Evolutionary conservation across 1,140 invertebrate species (phyloP).

Genomic region (Matsumurasca onukii): DNA sequence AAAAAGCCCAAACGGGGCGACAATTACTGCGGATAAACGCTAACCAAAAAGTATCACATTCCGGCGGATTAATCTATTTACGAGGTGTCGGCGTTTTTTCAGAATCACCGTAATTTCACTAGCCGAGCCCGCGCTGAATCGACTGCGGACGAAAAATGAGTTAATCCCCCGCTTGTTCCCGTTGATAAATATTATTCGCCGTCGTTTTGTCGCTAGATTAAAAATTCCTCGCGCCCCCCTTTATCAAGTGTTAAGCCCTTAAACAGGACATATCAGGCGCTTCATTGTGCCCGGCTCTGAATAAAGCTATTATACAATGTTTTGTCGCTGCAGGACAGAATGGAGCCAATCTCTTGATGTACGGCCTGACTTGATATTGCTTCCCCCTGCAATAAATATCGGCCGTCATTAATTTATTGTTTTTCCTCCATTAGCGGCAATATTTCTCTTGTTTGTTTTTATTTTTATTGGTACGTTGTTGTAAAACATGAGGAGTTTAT

Average conservation of each 20-base stretch:
- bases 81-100: not conserved
- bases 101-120: conserved; percentile 15
- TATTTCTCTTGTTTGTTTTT: too few relatives aligned
- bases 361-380: not conserved
- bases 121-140: conserved; percentile 3
- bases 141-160: conserved; percentile 7
- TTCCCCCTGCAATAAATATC: too few relatives aligned
- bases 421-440: too few relatives aligned
- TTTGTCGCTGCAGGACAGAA: conserved; percentile 5
- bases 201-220: conserved; percentile 14
- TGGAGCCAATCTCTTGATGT: conserved; percentile 13
- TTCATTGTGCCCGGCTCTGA: conserved; percentile 1
- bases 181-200: conserved; percentile 8
- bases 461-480: too few relatives aligned
- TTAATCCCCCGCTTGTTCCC: conserved; percentile 10
- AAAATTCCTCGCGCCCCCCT: conserved; percentile 11
- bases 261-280: not conserved
- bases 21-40: too few relatives aligned
- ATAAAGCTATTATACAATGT: conserved; percentile 16
- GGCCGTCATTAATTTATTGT: too few relatives aligned
- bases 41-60: too few relatives aligned
- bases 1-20: too few relatives aligned
- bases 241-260: too few relatives aligned
- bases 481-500: too few relatives aligned
- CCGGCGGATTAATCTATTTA: conserved; percentile 12